phyloP scores from a whole-genome alignment of 2,113 vertebrate genomes.

The Arizona elegans region DNA sequence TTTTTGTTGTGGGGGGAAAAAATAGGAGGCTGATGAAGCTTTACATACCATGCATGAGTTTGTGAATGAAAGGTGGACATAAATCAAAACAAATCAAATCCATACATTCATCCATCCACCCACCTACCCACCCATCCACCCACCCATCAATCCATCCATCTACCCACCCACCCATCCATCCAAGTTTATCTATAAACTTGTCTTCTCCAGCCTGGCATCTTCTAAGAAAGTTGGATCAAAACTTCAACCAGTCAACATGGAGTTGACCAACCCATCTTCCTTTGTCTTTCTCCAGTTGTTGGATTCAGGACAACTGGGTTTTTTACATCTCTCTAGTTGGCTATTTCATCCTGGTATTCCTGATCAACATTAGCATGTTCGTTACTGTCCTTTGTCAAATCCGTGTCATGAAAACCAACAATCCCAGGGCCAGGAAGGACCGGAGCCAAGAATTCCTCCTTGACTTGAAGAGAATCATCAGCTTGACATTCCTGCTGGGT shows the following conservation, averaged over 20 bases:
- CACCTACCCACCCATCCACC: no score
- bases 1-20: neutral
- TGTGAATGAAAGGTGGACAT: neutral
- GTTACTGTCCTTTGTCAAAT: slow-evolving; percentile 81
- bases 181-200: neutral
- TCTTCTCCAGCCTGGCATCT: neutral
- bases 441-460: slow-evolving; percentile 53
- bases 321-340: slow-evolving; percentile 80
- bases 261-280: neutral
- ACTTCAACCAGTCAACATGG: neutral
- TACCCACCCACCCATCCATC: neutral
- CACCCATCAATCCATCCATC: no score
- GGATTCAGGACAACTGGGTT: slow-evolving; percentile 72
- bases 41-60: neutral
- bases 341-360: slow-evolving; percentile 77
- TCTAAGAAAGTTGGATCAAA: neutral
- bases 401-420: slow-evolving; percentile 68
- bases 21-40: neutral
- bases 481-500: slow-evolving; percentile 84
- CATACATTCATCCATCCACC: no score
- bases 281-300: slow-evolving; percentile 76
- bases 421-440: slow-evolving; percentile 29
- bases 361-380: slow-evolving; percentile 79
- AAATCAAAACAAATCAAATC: neutral
- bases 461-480: slow-evolving; percentile 76